Evolutionary conservation across 2,888 invertebrate species (phyloP), one percentile per base, ranked within the genome.

Genomic region (Notocelia uddmanniana): DNA sequence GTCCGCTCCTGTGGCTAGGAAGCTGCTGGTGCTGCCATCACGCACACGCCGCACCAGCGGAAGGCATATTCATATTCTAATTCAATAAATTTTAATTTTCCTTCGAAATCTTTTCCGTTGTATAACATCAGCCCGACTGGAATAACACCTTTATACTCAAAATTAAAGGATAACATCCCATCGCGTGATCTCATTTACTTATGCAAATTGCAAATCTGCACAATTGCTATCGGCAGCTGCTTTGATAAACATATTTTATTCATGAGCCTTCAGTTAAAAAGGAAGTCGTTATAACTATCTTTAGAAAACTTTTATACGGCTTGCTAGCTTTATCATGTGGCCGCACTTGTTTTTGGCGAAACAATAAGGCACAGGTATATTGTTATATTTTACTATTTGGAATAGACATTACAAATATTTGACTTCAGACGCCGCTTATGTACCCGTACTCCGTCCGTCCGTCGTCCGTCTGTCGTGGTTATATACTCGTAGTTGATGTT

Each of bases 141-240:
- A 72, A 68, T 60, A 68, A 67, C 72, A 68, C 68, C 50, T 68
- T 48, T 71, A 59, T 66, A 69, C 41, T 34, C 50, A 18, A 63
- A 57, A 70, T 21, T 41, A 59, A 71, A 60, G 41, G 60, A 60
- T 67, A 71, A 71, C 71, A 71, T 54, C 67, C 72, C 72, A 68
- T 72, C 72, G 72, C 72, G 68, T 72, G 72, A 62, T 72, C 72
- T 26, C 62, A 31, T 70, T 64, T 66, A 48, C 68, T 72, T 57
- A 72, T 72, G 67, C 72, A 72, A 59, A 72, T 72, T 67, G 55
- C 50, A 72, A 72, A 72, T 72, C 72, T 68, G 60, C 67, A 60
- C 72, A 72, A 68, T 72, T 67, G 63, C 57, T 70, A 72, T 68
- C 62, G 72, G 72, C 72, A 72, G 72, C 72, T 72, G 72, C 55